Evolutionary conservation across 2,113 vertebrate species (phyloP).

Genomic region (Aplodontia rufa): DNA sequence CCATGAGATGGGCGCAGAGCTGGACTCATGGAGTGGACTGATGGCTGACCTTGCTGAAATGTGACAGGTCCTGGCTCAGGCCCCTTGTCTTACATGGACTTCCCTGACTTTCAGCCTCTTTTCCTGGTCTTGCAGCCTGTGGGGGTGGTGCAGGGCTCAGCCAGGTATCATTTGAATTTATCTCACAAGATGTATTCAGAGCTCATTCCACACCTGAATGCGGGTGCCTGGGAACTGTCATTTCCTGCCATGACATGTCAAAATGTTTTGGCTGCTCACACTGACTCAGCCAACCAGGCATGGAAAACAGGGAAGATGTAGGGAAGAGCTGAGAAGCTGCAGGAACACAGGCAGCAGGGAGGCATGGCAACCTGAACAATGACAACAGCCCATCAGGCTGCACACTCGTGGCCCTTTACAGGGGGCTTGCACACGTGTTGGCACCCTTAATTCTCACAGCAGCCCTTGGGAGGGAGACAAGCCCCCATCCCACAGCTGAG

Average conservation of each 20-base stretch:
- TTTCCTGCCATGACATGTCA: constrained; percentile 46
- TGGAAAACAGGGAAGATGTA: not conserved
- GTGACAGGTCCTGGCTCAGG: not conserved
- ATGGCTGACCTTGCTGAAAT: not conserved
- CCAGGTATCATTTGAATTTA: not conserved
- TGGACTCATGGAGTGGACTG: not conserved
- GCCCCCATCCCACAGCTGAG: not conserved
- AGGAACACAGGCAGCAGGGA: not conserved
- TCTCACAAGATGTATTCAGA: not conserved
- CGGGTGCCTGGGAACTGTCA: constrained; percentile 50
- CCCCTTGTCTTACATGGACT: not conserved
- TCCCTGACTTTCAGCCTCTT: not conserved
- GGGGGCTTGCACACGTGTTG: not conserved
- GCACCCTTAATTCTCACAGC: not conserved
- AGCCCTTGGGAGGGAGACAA: not conserved
- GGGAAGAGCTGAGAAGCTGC: not conserved
- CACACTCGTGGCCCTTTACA: not conserved
- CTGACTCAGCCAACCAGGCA: constrained; percentile 47
- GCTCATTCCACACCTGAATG: not conserved
- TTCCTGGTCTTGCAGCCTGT: not conserved
- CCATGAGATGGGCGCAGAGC: not conserved
- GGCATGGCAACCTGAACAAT: not conserved
- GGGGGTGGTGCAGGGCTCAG: not conserved
- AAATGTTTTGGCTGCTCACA: constrained; percentile 37
- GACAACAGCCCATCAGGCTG: not conserved